Base-by-base conservation (phyloP, 1,140 invertebrate genomes). In the Uloborus diversus region DNA sequence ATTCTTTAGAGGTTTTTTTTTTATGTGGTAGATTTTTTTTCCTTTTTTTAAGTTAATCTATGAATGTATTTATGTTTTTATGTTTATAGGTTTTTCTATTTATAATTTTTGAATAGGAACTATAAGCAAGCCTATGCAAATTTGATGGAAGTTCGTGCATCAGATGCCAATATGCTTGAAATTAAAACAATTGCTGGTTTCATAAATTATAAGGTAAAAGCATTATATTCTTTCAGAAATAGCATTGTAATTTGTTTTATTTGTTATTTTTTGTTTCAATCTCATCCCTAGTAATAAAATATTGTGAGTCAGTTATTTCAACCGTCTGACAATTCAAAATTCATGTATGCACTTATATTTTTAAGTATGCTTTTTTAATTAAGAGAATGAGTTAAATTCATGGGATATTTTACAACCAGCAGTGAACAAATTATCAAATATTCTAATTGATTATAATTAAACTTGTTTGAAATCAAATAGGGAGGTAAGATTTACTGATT, bases 151-250 rank as follows among this genome's bases (percentile, higher is more conserved):
- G 92, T 96, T 64, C 90, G 94, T 80, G 92, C 95, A 84, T 92
- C 93, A 33, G 96, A 98, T 85, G 92, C 93, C 4, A 98, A 99
- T 87, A 90, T 94, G 49, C 89, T 96, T 85, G 97, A 99, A 89
- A 92, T 99, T 5, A 95, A 97, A 88, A 94, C 93, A 30, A 90
- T 99, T n/a, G 96, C 95, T 68, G 94, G 96, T 11, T 95, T 96
- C 83, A 92, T 99, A 20, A 98, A 95, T 86, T 99, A 97, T 85
- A 98, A 99, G 88, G 90, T 98, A 56, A 42, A 42, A 42, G 2
- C 37, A 42, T 42, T 2, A 2, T 42, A 42, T 42, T 42, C 37
- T 32, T 32, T n/a, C n/a, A n/a, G n/a, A n/a, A n/a, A n/a, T n/a
- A n/a, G n/a, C n/a, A 7, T 42, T 7, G 37, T 42, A 42, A 42